Base-by-base conservation (phyloP, 2,888 invertebrate species). In the Callinectes sapidus region DNA sequence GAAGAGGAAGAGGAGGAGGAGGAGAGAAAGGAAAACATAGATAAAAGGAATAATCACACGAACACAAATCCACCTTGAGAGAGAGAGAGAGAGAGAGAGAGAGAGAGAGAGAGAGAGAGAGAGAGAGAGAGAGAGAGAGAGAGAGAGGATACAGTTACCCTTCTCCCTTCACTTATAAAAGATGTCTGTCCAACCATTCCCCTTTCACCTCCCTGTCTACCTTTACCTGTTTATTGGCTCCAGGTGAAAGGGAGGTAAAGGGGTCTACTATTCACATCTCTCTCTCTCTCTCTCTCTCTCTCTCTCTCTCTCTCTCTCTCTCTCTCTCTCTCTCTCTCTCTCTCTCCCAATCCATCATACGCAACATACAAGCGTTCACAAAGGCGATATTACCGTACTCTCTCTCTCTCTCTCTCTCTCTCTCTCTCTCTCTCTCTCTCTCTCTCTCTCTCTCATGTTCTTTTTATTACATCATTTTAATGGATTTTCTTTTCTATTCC, bases 71-170 rank as follows among this genome's bases (percentile, higher is more conserved):
- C 13, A 54, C 55, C 5, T 5, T 87, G n/a, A 87, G 32, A n/a
- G 28, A 87, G 35, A 28, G 28, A 32, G 54, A 61, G 66, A 91
- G 35, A 87, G 13, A 91, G 86, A 81, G 32, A 90, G 54, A 90
- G 77, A 90, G 85, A 90, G 71, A 90, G 86, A 86, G 81, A 81
- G 77, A 81, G 48, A 71, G 81, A 48, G 85, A 71, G 85, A 90
- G 55, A 90, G 71, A 90, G 90, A 90, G 81, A 66, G 66, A 66
- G 23, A 66, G 66, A 66, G 66, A 66, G 66, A 66, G 66, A 66
- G 66, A 66, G 66, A 66, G 35, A 28, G 13, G 89, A 54, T 28
- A 42, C 28, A 42, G 42, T 87, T 55, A 48, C 55, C 87, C 87
- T 54, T 87, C 32, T 87, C 87, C 55, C 87, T 32, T 87, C 55